These are phyloP conservation scores for Strix uralensis DNA, from an alignment of 2,113 vertebrate genomes.

Conservation along the genomic window DNA sequence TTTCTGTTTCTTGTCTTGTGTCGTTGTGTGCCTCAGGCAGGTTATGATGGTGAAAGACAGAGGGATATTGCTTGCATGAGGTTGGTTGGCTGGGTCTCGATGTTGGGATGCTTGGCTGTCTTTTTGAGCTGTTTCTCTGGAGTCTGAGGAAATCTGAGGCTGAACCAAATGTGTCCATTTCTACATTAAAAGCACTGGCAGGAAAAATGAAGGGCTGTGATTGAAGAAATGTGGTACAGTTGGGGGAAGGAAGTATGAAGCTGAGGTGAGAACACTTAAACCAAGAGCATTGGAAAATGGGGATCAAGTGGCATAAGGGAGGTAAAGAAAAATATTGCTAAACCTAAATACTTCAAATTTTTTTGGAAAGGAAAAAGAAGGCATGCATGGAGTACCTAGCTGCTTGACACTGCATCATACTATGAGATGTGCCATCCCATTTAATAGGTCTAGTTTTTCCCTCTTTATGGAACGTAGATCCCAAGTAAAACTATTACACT, in stretches of 20 bases:
- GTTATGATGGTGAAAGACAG: neutral
- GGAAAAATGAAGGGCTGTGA: neutral
- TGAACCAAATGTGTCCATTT: neutral
- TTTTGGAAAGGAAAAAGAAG: neutral
- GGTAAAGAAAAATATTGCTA: neutral
- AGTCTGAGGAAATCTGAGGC: neutral
- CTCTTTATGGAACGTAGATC: neutral
- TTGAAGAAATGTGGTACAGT: neutral
- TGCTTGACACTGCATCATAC: neutral
- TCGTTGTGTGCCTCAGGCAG: accelerated
- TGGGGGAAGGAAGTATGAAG: neutral
- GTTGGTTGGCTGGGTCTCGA: neutral
- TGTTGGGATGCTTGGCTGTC: neutral
- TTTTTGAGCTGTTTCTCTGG: neutral
- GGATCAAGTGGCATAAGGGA: neutral
- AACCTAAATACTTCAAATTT: neutral
- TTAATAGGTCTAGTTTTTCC: neutral
- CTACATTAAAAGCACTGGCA: neutral
- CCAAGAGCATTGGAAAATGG: neutral
- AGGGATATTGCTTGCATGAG: neutral
- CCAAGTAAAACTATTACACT: neutral
- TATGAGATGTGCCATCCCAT: neutral
- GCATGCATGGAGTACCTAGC: accelerated
- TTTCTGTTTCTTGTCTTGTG: neutral
- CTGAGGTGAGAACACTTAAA: neutral